phyloP scores from a whole-genome alignment of 1,140 invertebrate genomes.

The Psilanteris sp. region DNA sequence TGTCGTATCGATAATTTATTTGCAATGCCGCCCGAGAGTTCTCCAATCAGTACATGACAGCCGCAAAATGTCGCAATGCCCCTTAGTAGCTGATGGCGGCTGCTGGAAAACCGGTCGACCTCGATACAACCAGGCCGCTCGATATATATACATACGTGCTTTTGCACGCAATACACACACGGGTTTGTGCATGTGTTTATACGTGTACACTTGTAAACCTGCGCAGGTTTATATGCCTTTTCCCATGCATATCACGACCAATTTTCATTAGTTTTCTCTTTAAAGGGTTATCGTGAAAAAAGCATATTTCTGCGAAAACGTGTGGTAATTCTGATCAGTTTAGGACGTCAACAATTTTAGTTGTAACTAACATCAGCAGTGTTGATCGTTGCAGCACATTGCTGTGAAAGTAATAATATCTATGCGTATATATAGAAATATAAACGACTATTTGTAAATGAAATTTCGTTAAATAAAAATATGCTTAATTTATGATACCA shows the following conservation, averaged over 20 bases:
- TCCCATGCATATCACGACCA: constrained; percentile 16
- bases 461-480: no score
- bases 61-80: constrained; percentile 75
- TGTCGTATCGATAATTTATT: constrained; percentile 71
- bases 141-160: constrained; percentile 46
- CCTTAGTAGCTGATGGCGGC: constrained; percentile 74
- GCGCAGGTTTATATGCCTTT: constrained; percentile 16
- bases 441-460: no score
- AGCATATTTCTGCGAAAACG: not conserved
- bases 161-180: constrained; percentile 31
- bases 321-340: no score
- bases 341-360: no score
- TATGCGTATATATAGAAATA: no score
- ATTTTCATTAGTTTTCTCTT: constrained; percentile 21
- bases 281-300: constrained; percentile 1
- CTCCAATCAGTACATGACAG: constrained; percentile 56
- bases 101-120: constrained; percentile 78
- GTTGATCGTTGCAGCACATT: no score
- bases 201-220: not conserved
- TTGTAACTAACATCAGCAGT: no score
- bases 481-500: no score
- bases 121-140: constrained; percentile 71
- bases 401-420: no score
- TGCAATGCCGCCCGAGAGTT: constrained; percentile 67
- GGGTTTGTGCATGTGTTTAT: not conserved